Percentiles rank a stretch among this genome's conserved stretches.
phyloP scores from a whole-genome alignment of 2,113 vertebrate species.

The Corydoras sp. region DNA sequence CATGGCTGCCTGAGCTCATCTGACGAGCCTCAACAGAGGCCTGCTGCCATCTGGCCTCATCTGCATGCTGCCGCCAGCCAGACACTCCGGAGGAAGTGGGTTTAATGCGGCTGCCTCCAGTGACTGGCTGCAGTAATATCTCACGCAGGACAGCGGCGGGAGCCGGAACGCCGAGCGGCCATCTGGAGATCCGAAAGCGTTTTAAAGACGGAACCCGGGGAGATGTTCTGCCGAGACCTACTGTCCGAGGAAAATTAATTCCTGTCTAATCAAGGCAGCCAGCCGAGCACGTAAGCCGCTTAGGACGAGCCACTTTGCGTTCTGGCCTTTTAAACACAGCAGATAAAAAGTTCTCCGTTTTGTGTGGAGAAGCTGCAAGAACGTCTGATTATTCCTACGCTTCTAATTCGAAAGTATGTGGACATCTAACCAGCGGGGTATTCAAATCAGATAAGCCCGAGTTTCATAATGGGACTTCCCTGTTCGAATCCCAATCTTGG shows the following conservation, averaged over 20 bases:
- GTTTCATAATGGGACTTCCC: too few relatives aligned
- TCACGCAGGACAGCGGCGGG: slow-evolving; percentile 45
- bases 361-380: slow-evolving; percentile 20
- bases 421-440: too few relatives aligned
- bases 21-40: slow-evolving; percentile 44
- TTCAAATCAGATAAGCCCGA: too few relatives aligned
- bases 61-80: slow-evolving; percentile 50
- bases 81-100: slow-evolving; percentile 37
- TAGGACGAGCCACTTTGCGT: slow-evolving; percentile 48
- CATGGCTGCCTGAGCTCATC: slow-evolving; percentile 45
- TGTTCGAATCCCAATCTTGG: too few relatives aligned
- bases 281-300: slow-evolving; percentile 55
- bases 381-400: background rate
- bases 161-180: slow-evolving; percentile 61
- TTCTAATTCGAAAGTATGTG: too few relatives aligned
- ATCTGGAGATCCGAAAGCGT: slow-evolving; percentile 52
- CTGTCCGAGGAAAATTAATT: slow-evolving; percentile 55
- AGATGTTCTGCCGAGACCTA: slow-evolving; percentile 52
- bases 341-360: slow-evolving; percentile 51
- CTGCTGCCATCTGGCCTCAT: slow-evolving; percentile 52
- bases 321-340: slow-evolving; percentile 45
- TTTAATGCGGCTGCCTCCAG: slow-evolving; percentile 54
- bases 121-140: slow-evolving; percentile 48
- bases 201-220: slow-evolving; percentile 45
- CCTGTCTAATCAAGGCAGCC: slow-evolving; percentile 56